A percentile compares a stretch with the other conserved stretches of the same genome.
Conservation (phyloP, 1,140 invertebrate genomes). For the Potamilus streckersoni region DNA sequence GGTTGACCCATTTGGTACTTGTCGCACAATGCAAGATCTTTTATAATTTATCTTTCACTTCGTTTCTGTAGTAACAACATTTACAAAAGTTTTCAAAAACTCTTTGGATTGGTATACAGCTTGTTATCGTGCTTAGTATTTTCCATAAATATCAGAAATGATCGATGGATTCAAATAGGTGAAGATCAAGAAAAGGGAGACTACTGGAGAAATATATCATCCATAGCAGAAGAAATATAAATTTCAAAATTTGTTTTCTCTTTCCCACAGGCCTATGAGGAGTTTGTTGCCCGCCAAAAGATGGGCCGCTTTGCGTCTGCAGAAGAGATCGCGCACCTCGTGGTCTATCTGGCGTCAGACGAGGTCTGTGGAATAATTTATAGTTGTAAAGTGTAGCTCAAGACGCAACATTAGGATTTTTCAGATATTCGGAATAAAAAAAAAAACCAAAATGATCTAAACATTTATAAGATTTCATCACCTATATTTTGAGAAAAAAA, state of each 20-base stretch:
- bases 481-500: neutral
- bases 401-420: neutral
- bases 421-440: neutral
- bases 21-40: no score
- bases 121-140: no score
- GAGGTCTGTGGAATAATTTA: slow-evolving; percentile 53
- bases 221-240: neutral
- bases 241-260: slow-evolving; percentile 7
- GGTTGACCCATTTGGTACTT: no score
- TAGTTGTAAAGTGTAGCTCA: neutral
- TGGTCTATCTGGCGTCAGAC: slow-evolving; percentile 68
- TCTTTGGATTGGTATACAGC: no score
- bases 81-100: no score
- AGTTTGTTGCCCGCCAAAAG: slow-evolving; percentile 65
- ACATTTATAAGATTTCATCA: neutral
- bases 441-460: neutral
- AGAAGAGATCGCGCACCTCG: slow-evolving; percentile 67
- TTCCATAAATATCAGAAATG: no score
- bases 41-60: no score
- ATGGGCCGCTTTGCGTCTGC: slow-evolving; percentile 68
- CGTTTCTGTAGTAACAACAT: no score
- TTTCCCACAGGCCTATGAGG: slow-evolving; percentile 51
- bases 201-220: neutral
- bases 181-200: neutral
- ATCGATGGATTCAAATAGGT: no score